Percentiles rank a stretch among this genome's conserved stretches.
These are phyloP conservation scores for Salarias fasciatus DNA, from an alignment of 2,797 vertebrate genomes.

Conservation along the genomic window DNA sequence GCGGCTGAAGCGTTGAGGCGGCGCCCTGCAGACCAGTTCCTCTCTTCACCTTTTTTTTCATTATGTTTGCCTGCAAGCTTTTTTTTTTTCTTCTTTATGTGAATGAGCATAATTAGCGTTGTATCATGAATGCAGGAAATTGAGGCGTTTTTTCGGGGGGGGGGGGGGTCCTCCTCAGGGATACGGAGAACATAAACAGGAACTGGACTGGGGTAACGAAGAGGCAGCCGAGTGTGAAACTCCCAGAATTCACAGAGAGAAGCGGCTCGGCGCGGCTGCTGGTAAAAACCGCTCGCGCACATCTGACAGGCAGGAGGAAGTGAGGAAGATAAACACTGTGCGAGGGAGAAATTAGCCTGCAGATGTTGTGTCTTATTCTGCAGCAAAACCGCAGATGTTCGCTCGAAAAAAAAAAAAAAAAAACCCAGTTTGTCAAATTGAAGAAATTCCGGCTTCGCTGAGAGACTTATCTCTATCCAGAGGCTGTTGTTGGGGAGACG, in stretches of 20 bases:
- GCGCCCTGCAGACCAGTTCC: slow-evolving; percentile 18
- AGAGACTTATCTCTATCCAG: no score
- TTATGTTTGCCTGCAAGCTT: background rate
- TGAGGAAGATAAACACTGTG: slow-evolving; percentile 23
- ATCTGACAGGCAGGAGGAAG: slow-evolving; percentile 48
- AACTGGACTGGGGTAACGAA: slow-evolving; percentile 38
- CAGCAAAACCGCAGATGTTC: no score
- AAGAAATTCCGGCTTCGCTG: no score
- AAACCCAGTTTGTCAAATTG: no score
- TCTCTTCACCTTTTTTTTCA: slow-evolving; percentile 4
- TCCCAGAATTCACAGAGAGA: slow-evolving; percentile 11
- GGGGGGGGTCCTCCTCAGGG: slow-evolving; percentile 20
- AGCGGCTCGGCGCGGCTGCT: slow-evolving; percentile 24
- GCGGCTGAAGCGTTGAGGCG: slow-evolving; percentile 4
- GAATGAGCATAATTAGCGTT: slow-evolving; percentile 25
- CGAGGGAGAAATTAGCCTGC: slow-evolving; percentile 1
- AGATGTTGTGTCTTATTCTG: no score
- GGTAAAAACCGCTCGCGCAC: slow-evolving; percentile 14
- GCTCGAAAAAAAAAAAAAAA: no score
- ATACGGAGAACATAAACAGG: slow-evolving; percentile 64
- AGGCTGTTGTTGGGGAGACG: no score
- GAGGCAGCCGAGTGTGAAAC: slow-evolving; percentile 37
- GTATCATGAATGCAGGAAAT: slow-evolving; percentile 41
- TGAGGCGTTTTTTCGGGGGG: slow-evolving; percentile 35
- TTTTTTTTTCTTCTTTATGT: no score